Percentiles rank a stretch among this genome's conserved stretches.
These are phyloP conservation scores for Tribolium madens DNA, from an alignment of 1,140 invertebrate genomes.

Conservation along the genomic window DNA sequence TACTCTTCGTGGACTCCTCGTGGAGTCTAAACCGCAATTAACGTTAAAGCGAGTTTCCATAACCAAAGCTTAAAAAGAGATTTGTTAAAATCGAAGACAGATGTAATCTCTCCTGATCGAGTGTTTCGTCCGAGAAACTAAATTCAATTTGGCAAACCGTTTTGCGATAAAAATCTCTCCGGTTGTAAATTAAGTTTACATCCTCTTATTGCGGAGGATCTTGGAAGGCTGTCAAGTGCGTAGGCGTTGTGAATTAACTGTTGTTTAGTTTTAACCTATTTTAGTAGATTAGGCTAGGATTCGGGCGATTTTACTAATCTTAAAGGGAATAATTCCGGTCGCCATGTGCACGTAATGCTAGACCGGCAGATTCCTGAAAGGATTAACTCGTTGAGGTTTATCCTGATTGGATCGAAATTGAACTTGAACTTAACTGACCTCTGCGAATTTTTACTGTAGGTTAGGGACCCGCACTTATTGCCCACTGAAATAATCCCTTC, in stretches of 20 bases:
- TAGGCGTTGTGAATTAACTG: neutral
- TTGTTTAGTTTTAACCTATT: neutral
- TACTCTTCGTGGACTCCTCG: no score
- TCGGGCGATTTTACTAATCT: neutral
- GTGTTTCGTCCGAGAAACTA: neutral
- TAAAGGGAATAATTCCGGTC: neutral
- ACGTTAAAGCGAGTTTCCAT: no score
- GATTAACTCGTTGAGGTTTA: neutral
- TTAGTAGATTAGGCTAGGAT: neutral
- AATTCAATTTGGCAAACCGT: neutral
- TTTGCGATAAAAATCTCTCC: neutral
- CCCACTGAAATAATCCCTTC: neutral
- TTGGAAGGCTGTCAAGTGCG: neutral
- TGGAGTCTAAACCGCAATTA: no score
- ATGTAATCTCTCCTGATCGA: no score
- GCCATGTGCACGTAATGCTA: neutral
- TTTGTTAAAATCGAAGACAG: no score
- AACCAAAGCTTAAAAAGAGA: no score
- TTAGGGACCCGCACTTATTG: neutral
- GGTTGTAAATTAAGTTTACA: neutral
- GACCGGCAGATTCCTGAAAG: neutral
- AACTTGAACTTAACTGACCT: neutral
- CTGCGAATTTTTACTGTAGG: neutral
- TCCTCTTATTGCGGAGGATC: neutral
- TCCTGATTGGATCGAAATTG: neutral